phyloP scores from a whole-genome alignment of 2,113 vertebrate genomes.

The Dicentrarchus labrax region DNA sequence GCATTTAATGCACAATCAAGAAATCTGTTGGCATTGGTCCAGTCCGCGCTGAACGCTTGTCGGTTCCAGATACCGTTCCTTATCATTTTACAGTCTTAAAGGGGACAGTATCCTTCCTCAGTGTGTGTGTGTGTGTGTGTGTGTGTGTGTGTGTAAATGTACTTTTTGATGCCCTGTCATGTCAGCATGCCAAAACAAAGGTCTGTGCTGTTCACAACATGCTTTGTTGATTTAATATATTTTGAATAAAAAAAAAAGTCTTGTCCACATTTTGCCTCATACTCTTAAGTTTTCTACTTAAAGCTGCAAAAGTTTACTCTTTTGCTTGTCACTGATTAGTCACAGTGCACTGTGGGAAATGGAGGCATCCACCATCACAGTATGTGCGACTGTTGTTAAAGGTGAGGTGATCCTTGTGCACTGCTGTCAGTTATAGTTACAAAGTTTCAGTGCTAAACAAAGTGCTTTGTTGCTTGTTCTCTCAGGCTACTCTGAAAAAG shows the following conservation, averaged over 20 bases:
- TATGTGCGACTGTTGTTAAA: slow-evolving; percentile 1
- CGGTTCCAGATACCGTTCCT: slow-evolving; percentile 21
- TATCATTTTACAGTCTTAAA: slow-evolving; percentile 19
- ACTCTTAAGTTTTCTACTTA: slow-evolving; percentile 4
- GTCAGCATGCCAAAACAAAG: slow-evolving; percentile 4
- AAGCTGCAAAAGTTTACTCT: slow-evolving; percentile 25
- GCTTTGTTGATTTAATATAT: slow-evolving; percentile 6
- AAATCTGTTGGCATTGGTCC: slow-evolving; percentile 50
- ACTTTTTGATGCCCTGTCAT: slow-evolving; percentile 9
- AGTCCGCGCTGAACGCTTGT: slow-evolving; percentile 19
- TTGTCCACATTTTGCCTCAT: not conserved
- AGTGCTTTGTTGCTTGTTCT: slow-evolving; percentile 64
- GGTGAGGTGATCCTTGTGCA: slow-evolving; percentile 21
- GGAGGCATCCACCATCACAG: slow-evolving; percentile 9
- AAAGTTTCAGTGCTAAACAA: slow-evolving; percentile 59
- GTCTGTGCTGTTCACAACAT: slow-evolving; percentile 5
- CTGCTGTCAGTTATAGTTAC: slow-evolving; percentile 1
- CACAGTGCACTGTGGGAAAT: slow-evolving; percentile 36
- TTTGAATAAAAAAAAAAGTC: not conserved
- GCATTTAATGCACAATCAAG: slow-evolving; percentile 47
- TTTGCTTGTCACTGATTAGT: slow-evolving; percentile 8
- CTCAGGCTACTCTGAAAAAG: slow-evolving; percentile 17
- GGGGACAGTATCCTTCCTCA: slow-evolving; percentile 3
- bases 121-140: slow-evolving; percentile 5
- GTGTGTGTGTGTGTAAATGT: slow-evolving; percentile 5